These are phyloP conservation scores for Alligator mississippiensis DNA, from an alignment of 2,113 vertebrate species.

Conservation along the genomic window DNA sequence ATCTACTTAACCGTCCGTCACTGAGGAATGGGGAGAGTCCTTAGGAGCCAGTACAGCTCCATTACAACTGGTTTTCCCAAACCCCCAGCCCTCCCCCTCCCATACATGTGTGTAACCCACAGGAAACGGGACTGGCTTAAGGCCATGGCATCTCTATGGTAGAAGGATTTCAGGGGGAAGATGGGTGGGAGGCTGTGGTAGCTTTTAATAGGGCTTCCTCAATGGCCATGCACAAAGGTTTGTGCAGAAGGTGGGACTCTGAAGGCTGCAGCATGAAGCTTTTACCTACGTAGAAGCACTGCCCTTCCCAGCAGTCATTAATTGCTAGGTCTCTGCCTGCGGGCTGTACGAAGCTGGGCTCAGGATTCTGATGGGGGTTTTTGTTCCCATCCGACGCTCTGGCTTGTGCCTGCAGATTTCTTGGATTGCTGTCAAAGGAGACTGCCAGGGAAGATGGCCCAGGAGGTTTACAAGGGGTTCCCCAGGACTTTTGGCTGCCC, in stretches of 20 bases:
- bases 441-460: background rate
- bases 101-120: background rate
- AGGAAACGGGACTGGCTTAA: background rate
- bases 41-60: background rate
- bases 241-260: background rate
- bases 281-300: background rate
- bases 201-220: background rate
- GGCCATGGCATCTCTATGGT: background rate
- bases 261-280: background rate
- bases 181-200: background rate
- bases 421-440: background rate
- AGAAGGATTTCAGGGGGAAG: background rate
- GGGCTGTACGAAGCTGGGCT: conserved; percentile 24
- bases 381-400: background rate
- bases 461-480: background rate
- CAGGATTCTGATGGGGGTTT: background rate
- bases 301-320: background rate
- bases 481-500: background rate
- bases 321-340: conserved; percentile 18
- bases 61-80: background rate
- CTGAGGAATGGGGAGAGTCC: background rate
- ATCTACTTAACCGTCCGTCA: background rate
- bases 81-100: background rate
- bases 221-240: background rate
- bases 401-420: background rate